Evolutionary conservation across 2,888 invertebrate genomes (phyloP), one percentile per base, ranked within the genome.

Genomic region (Acanthosoma haemorrhoidale): DNA sequence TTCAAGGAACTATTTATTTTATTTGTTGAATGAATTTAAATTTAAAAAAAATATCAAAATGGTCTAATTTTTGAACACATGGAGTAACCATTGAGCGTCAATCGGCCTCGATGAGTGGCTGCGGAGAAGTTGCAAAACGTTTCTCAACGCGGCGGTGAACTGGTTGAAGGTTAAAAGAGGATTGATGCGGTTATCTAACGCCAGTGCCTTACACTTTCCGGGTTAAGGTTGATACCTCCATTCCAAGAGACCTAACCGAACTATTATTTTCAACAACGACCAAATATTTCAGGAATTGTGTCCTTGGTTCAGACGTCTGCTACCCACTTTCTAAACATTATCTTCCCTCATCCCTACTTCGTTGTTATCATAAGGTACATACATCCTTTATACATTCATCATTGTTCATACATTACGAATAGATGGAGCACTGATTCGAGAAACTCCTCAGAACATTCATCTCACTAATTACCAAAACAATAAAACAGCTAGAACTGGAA

Each of bases 141-240:
- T 51, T 25, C 51, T 25, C 51, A 51, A 51, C 25, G 21, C 51
- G 18, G 51, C 25, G 51, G 51, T 51, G 51, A 51, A 51, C 51
- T 51, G 25, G 25, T 25, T 25, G 51, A 51, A 51, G 51, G 51
- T 51, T 51, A n/a, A 21, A n/a, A 43, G 51, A 51, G 51, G 51
- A 51, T 51, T 25, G 25, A 25, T 51, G 51, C 51, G 51, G 51
- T 51, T 51, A 51, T 51, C 51, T 51, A 51, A 51, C 25, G 51
- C 39, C 39, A 16, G 13, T 41, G 39, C 51, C 51, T 51, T 13
- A 13, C 51, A 51, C 21, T 51, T 51, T 51, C 51, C 21, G 51
- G 51, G 51, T 51, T 51, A 51, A 51, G 51, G 51, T 51, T 51
- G 51, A 25, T 51, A 0, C 13, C n/a, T 25, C 51, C 51, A 51